Conservation (phyloP, 2,888 invertebrate genomes). For the Phortica okadai region DNA sequence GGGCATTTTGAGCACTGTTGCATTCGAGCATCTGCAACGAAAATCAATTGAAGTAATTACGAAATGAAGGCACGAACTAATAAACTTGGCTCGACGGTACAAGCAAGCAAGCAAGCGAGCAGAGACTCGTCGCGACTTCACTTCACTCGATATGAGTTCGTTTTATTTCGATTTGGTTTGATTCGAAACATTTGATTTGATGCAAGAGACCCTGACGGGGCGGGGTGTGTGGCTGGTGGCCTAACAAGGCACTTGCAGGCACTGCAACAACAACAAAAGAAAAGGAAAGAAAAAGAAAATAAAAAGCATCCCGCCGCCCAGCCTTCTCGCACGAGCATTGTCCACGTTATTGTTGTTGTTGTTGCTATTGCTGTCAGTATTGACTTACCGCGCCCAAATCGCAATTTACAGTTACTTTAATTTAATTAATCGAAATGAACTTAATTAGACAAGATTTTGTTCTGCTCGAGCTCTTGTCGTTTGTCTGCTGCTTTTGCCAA, state of each 20-base stretch:
- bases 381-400: conserved; percentile 61
- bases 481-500: not conserved
- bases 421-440: conserved; percentile 74
- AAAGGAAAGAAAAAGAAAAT: not conserved
- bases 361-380: conserved; percentile 39
- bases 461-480: conserved; percentile 8
- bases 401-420: conserved; percentile 74
- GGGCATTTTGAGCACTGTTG: conserved; percentile 26
- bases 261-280: conserved; percentile 15
- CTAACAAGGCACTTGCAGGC: conserved; percentile 15
- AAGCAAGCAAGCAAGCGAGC: not conserved
- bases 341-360: conserved; percentile 44
- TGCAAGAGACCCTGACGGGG: not conserved
- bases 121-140: not conserved
- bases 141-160: not conserved
- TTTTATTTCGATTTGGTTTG: conserved; percentile 13
- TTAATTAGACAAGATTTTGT: conserved; percentile 72
- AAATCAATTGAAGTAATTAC: conserved; percentile 76
- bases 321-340: conserved; percentile 1
- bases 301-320: not conserved
- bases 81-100: conserved; percentile 64
- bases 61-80: conserved; percentile 76
- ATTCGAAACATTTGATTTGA: conserved; percentile 4
- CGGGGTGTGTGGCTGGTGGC: not conserved
- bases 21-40: conserved; percentile 65